phyloP scores from a whole-genome alignment of 2,888 invertebrate genomes.

The Campopleginae sp. region DNA sequence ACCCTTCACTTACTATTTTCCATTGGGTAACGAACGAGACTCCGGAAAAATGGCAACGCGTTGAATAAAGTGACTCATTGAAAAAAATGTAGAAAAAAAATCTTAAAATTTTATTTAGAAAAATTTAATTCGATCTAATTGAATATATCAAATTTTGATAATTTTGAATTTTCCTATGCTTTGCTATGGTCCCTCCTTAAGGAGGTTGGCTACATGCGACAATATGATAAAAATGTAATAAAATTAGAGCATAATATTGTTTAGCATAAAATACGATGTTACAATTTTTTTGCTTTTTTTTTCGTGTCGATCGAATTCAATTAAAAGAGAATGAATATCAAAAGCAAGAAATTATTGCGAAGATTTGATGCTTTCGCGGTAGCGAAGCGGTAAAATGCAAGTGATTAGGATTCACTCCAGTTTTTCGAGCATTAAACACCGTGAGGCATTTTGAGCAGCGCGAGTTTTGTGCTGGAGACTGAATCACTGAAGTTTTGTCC shows the following conservation, averaged over 20 bases:
- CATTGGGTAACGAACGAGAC: background rate
- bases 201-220: too few relatives aligned
- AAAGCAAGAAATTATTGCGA: background rate
- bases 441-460: conserved; percentile 9
- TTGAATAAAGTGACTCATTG: too few relatives aligned
- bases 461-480: conserved; percentile 37
- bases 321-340: background rate
- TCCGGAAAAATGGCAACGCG: background rate
- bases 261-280: too few relatives aligned
- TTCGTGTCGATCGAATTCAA: background rate
- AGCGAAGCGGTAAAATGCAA: conserved; percentile 13
- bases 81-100: too few relatives aligned
- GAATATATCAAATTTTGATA: too few relatives aligned
- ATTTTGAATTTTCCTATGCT: too few relatives aligned
- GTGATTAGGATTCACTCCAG: conserved; percentile 60
- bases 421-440: conserved; percentile 26
- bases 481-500: conserved; percentile 52
- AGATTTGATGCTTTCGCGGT: background rate
- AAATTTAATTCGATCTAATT: background rate
- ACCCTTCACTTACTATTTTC: conserved; percentile 25
- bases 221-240: too few relatives aligned
- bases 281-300: too few relatives aligned
- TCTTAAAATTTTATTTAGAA: too few relatives aligned
- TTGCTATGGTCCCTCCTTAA: too few relatives aligned
- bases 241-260: too few relatives aligned